A percentile compares a stretch with the other conserved stretches of the same genome.
phyloP scores from a whole-genome alignment of 1,140 invertebrate genomes.

The Drosophila albomicans region DNA sequence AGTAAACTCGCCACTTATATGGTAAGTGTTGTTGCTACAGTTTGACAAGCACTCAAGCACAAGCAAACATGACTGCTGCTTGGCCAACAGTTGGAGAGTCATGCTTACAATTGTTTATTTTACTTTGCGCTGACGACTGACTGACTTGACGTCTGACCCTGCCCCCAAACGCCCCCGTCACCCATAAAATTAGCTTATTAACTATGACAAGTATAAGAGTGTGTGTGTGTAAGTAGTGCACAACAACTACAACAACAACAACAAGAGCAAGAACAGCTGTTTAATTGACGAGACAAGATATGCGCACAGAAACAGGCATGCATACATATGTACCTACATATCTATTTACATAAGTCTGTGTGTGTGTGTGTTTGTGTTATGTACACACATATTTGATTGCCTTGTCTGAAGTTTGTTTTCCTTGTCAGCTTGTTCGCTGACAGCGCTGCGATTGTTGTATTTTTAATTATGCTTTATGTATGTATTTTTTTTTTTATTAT shows the following conservation, averaged over 20 bases:
- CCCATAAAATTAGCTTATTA: conserved; percentile 25
- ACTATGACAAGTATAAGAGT: not conserved
- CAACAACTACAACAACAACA: conserved; percentile 3
- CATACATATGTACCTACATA: conserved; percentile 3
- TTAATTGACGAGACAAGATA: conserved; percentile 37
- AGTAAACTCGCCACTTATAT: conserved; percentile 94
- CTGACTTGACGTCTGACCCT: conserved; percentile 36
- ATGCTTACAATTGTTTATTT: conserved; percentile 26
- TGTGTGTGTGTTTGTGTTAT: not conserved
- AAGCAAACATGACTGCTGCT: not conserved
- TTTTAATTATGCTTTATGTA: conserved; percentile 71
- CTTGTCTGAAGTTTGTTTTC: conserved; percentile 47
- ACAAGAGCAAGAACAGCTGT: conserved; percentile 57
- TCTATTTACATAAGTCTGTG: not conserved
- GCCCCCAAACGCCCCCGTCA: conserved; percentile 11
- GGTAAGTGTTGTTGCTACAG: conserved; percentile 85
- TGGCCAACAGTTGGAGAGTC: conserved; percentile 32
- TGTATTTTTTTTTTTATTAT: conserved; percentile 20
- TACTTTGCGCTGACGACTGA: conserved; percentile 5
- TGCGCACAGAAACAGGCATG: not conserved
- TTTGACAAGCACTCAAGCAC: conserved; percentile 15
- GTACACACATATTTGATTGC: conserved; percentile 7
- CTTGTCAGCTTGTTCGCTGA: conserved; percentile 25
- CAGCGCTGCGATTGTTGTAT: conserved; percentile 32
- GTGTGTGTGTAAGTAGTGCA: conserved; percentile 6